Base-by-base conservation (phyloP, 2,797 vertebrate species). In the Xiphorhynchus erythropygius region DNA sequence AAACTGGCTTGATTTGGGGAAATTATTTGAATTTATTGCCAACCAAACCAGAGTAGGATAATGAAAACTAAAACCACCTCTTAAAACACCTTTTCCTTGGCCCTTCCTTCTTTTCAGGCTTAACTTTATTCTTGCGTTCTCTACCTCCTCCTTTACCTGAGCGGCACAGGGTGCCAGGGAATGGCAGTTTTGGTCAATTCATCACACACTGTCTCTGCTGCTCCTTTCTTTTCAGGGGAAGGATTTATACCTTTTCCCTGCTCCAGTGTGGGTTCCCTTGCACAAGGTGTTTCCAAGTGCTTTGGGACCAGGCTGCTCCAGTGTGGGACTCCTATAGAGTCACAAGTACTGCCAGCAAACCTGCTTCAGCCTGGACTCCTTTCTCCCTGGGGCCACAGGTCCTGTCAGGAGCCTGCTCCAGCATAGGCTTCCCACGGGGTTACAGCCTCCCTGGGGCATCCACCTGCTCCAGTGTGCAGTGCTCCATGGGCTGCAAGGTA, bases 261-360 rank as follows among this genome's bases (percentile, higher is more conserved):
- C 27, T 69, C 19, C 0, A 1, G 4, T 30, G 27, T 69, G 32
- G 7, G 3, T 7, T 49, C 11, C 6, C 16, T 69, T 19, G 27
- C 63, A 42, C 4, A 15, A 19, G 9, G 6, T 49, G 11, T 32
- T 44, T 44, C 44, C 44, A 21, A 50, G 56, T 50, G 11, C 23
- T 69, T 30, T 69, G 71, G 23, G 50, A 63, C 30, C 16, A 56
- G 49, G 13, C 49, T 82, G 32, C 42, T 50, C 16, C n/a, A 56
- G 16, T 13, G 49, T n/a, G 23, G 8, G 19, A 37, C 4, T 2
- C 13, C 27, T 25, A 30, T 17, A 77, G 16, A 28, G 19, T 25
- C 37, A 39, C 24, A 39, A 44, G 42, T 33, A 14, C 35, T 76
- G 23, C 37, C 57, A 83, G 19, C 5, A 63, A 56, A 70, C 28